Evolutionary conservation across 2,797 vertebrate species (phyloP).

Genomic region (Cynodonichthys magdalenae): DNA sequence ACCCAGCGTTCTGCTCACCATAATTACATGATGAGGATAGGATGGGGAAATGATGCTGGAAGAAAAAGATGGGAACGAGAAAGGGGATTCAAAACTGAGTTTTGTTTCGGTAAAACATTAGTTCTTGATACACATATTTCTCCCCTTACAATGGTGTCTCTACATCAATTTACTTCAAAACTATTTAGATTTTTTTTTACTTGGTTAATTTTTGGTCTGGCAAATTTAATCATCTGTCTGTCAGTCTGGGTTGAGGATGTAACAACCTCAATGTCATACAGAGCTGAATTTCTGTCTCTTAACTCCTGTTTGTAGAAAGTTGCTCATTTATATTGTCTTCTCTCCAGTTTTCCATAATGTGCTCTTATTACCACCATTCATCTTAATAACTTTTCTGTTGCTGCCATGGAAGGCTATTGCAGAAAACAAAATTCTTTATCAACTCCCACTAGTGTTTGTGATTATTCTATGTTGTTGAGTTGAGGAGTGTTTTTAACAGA

Average conservation of each 20-base stretch:
- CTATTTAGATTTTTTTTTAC: neutral
- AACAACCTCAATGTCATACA: constrained; percentile 17
- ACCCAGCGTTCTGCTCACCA: constrained; percentile 51
- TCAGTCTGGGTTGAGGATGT: constrained; percentile 24
- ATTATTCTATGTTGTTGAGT: constrained; percentile 3
- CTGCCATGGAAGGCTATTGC: constrained; percentile 19
- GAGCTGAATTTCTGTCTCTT: constrained; percentile 10
- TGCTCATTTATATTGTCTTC: constrained; percentile 34
- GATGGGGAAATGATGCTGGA: neutral
- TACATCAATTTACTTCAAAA: neutral
- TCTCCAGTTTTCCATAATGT: constrained; percentile 44
- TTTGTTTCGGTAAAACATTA: neutral
- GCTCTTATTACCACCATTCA: constrained; percentile 54
- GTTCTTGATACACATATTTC: too few relatives aligned
- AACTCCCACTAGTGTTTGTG: constrained; percentile 21
- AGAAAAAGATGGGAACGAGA: neutral
- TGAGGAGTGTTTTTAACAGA: constrained; percentile 19
- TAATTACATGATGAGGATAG: constrained; percentile 48
- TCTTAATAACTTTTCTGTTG: constrained; percentile 44
- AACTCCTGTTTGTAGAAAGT: constrained; percentile 14
- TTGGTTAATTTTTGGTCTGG: constrained; percentile 25
- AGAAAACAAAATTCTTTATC: constrained; percentile 27
- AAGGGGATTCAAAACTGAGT: neutral
- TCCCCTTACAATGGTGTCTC: too few relatives aligned
- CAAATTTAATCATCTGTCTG: constrained; percentile 37